Evolutionary conservation across 2,113 vertebrate species (phyloP).

Genomic region (Mastomys coucha): DNA sequence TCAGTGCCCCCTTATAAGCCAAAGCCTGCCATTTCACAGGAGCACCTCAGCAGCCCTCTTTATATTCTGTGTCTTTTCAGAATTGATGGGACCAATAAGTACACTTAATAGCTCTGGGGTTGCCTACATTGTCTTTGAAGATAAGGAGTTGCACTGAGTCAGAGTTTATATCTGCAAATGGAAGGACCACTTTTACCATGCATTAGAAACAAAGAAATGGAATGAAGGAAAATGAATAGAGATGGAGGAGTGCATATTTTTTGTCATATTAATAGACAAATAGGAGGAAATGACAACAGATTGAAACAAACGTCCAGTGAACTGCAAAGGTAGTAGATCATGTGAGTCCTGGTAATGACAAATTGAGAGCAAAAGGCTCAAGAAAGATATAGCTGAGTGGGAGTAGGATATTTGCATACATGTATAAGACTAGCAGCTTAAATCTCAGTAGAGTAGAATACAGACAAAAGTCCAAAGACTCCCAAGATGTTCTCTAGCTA

Average conservation of each 20-base stretch:
- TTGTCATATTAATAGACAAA: background rate
- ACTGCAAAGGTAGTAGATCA: background rate
- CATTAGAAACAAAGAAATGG: background rate
- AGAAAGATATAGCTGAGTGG: background rate
- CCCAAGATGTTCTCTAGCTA: background rate
- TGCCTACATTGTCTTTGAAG: background rate
- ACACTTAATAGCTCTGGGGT: background rate
- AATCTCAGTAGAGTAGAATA: background rate
- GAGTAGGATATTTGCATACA: background rate
- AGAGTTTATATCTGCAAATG: background rate
- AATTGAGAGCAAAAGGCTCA: background rate
- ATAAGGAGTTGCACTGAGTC: background rate
- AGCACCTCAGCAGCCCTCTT: background rate
- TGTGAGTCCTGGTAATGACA: background rate
- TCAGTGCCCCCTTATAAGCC: background rate
- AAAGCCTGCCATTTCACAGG: background rate
- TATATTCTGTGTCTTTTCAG: background rate
- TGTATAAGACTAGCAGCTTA: background rate
- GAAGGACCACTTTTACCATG: background rate
- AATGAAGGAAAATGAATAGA: rapidly evolving
- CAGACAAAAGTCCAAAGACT: background rate
- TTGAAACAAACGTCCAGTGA: background rate
- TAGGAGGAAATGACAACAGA: background rate
- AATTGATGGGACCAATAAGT: background rate
- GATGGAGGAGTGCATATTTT: no score